Base-by-base conservation (phyloP, 2,888 invertebrate genomes). In the Dione vanillae region DNA sequence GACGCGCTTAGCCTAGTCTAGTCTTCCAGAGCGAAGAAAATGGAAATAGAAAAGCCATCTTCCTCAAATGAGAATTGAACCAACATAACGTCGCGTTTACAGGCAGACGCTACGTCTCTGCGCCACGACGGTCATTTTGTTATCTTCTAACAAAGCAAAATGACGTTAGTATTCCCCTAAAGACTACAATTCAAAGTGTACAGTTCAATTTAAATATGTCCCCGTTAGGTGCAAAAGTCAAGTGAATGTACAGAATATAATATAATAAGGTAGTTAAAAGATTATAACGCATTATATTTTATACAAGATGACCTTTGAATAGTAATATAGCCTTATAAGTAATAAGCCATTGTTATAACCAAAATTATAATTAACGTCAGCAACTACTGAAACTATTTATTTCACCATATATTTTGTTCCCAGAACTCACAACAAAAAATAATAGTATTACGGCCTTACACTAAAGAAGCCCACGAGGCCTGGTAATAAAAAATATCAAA, bases 241-340 rank as follows among this genome's bases (percentile, higher is more conserved):
- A 61, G 61, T 61, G 45, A 61, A 61, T 27, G 59, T 19, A 16
- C 14, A 2, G 27, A 11, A 27, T n/a, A 45, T 16, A 59, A 43
- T 20, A 43, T n/a, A 59, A 59, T 20, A 56, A 12, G 10, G 6
- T 65, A 65, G 40, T 41, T 65, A 65, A 37, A 56, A 56, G 56
- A 37, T 56, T 56, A 37, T 56, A 19, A 56, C n/a, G n/a, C n/a
- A n/a, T n/a, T 56, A 56, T 56, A 56, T 40, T 37, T 56, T 16
- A 37, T 40, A 11, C 16, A 7, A 27, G 37, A 40, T 65, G 27
- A 37, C 45, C 43, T 45, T 61, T 61, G 45, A 61, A 45, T n/a
- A 45, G 43, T 43, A n/a, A 27, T 20, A 19, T 61, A 43, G 59
- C 43, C 43, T 61, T 43, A 43, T 20, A 43, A n/a, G n/a, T 61